A percentile compares a stretch with the other conserved stretches of the same genome.
Conservation (phyloP, 2,113 vertebrate genomes). For the Sterrhoptilus dennistouni region DNA sequence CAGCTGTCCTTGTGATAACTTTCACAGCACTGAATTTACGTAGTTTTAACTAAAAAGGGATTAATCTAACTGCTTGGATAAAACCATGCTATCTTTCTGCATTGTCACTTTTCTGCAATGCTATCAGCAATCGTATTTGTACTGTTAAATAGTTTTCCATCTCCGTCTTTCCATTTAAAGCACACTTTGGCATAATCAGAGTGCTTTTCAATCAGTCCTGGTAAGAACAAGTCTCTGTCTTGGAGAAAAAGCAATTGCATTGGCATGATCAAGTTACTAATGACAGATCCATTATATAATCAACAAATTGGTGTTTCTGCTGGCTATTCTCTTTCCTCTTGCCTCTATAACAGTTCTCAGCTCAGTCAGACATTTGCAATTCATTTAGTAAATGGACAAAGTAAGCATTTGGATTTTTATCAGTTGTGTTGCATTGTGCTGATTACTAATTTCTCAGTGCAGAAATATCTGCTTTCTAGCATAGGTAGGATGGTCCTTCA, state of each 20-base stretch:
- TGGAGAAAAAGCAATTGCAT: neutral
- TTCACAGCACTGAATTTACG: neutral
- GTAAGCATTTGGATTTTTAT: neutral
- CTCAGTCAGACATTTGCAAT: neutral
- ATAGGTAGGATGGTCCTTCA: neutral
- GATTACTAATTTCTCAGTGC: neutral
- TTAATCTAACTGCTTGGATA: neutral
- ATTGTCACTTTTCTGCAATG: neutral
- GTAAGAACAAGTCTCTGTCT: neutral
- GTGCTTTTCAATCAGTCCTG: neutral
- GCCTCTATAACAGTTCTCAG: neutral
- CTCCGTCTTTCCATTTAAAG: neutral
- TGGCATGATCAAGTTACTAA: neutral
- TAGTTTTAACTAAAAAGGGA: neutral
- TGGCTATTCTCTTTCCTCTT: neutral
- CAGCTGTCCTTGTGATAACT: neutral
- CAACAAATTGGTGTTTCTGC: neutral
- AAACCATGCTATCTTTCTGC: neutral
- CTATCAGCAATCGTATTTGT: neutral
- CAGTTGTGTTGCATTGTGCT: neutral
- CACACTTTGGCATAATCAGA: neutral
- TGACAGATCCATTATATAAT: neutral
- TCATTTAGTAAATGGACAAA: slow-evolving; percentile 12
- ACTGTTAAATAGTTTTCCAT: neutral
- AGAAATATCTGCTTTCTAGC: neutral